Percentiles rank a stretch among this genome's conserved stretches.
phyloP scores from a whole-genome alignment of 2,113 vertebrate species.

The Podarcis cretensis region DNA sequence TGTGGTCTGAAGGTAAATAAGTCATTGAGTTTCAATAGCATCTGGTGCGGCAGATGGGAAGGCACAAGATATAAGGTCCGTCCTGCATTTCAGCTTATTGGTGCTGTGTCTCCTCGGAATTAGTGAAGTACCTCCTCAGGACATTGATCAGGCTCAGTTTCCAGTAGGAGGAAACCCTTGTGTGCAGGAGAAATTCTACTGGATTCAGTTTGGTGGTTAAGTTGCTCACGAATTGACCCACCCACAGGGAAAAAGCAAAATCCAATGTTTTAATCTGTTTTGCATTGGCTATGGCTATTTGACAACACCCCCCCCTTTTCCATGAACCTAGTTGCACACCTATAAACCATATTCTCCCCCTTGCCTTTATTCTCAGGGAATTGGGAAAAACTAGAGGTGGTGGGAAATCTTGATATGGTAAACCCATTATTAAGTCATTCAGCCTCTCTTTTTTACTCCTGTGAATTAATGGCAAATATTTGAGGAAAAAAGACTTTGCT shows the following conservation, averaged over 20 bases:
- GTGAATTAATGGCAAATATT: neutral
- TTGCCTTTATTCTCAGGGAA: neutral
- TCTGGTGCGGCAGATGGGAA: no score
- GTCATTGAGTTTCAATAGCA: no score
- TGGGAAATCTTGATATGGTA: neutral
- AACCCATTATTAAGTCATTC: neutral
- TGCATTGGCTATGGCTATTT: neutral
- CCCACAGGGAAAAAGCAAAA: neutral
- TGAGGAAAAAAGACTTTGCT: slow-evolving; percentile 14
- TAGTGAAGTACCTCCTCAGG: neutral
- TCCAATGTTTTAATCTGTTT: neutral
- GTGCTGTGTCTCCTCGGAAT: neutral
- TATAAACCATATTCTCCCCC: neutral
- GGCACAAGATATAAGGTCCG: neutral
- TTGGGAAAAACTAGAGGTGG: neutral
- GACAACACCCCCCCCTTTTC: neutral
- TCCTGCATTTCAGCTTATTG: neutral
- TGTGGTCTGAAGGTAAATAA: no score
- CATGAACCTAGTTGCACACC: neutral
- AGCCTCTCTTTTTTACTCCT: neutral
- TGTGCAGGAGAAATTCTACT: neutral
- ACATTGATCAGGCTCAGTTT: neutral
- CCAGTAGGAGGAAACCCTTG: no score
- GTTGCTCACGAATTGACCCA: neutral
- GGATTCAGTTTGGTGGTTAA: neutral